phyloP scores from a whole-genome alignment of 2,888 invertebrate species.

The Trichogramma dendrolimi region DNA sequence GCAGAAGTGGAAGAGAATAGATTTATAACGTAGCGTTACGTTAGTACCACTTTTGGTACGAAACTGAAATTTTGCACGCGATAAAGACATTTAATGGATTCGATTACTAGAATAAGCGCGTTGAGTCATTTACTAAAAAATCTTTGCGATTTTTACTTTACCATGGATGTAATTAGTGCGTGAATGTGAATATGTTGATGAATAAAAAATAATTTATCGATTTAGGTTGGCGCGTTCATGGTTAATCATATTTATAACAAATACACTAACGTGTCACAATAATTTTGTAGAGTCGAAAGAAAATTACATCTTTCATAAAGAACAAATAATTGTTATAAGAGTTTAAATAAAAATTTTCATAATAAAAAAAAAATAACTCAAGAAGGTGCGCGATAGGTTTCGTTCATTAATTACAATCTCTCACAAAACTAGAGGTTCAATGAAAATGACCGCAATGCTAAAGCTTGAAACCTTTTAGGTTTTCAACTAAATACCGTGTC shows the following conservation, averaged over 20 bases:
- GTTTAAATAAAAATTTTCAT: too few relatives aligned
- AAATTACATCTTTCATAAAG: too few relatives aligned
- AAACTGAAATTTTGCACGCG: constrained; percentile 4
- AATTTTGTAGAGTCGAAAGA: too few relatives aligned
- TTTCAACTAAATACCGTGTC: too few relatives aligned
- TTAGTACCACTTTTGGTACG: background rate
- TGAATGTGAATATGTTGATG: constrained; percentile 49
- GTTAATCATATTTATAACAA: too few relatives aligned
- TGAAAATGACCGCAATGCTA: too few relatives aligned
- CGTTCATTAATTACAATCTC: constrained; percentile 2
- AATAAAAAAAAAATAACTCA: too few relatives aligned
- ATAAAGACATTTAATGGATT: constrained; percentile 15
- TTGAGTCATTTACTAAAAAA: constrained; percentile 38
- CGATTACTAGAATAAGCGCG: constrained; percentile 16
- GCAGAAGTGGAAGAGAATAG: constrained; percentile 20
- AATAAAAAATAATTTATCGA: constrained; percentile 46
- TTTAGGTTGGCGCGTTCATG: constrained; percentile 29
- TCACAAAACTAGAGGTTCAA: background rate
- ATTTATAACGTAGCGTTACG: constrained; percentile 5
- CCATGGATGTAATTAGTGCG: constrained; percentile 49
- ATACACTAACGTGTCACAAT: too few relatives aligned
- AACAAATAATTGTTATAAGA: too few relatives aligned
- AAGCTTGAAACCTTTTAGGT: too few relatives aligned
- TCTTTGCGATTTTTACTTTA: constrained; percentile 50
- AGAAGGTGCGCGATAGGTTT: background rate